A percentile compares a stretch with the other conserved stretches of the same genome.
phyloP scores from a whole-genome alignment of 2,797 vertebrate species.

The Anguilla pacifica region DNA sequence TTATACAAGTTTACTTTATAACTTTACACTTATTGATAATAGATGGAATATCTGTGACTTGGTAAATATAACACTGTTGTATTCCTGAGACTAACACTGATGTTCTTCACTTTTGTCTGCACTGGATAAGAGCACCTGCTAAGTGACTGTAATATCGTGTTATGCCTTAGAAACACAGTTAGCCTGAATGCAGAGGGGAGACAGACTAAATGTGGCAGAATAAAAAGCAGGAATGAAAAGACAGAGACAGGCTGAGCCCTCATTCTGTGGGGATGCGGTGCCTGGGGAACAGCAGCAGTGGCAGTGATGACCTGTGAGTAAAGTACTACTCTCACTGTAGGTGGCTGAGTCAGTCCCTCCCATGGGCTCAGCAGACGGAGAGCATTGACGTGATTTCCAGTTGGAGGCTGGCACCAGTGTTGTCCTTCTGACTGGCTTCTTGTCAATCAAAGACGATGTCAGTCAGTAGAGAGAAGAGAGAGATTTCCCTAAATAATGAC shows the following conservation, averaged over 20 bases:
- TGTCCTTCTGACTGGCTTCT: neutral
- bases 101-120: no score
- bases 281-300: neutral
- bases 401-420: neutral
- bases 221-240: neutral
- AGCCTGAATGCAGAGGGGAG: neutral
- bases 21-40: no score
- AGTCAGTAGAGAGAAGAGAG: neutral
- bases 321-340: neutral
- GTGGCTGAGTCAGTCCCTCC: neutral
- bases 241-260: neutral
- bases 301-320: slow-evolving; percentile 2
- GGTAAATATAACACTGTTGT: no score
- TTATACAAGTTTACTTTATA: no score
- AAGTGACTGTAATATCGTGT: no score
- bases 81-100: no score
- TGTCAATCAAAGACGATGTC: neutral
- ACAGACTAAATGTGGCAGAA: neutral
- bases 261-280: neutral
- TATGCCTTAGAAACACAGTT: neutral
- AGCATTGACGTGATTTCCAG: neutral
- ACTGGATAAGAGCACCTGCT: no score
- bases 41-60: no score
- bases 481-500: neutral
- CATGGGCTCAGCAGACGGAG: neutral